A percentile compares a stretch with the other conserved stretches of the same genome.
phyloP scores from a whole-genome alignment of 1,140 invertebrate genomes.

The Alviniconcha marisindica region DNA sequence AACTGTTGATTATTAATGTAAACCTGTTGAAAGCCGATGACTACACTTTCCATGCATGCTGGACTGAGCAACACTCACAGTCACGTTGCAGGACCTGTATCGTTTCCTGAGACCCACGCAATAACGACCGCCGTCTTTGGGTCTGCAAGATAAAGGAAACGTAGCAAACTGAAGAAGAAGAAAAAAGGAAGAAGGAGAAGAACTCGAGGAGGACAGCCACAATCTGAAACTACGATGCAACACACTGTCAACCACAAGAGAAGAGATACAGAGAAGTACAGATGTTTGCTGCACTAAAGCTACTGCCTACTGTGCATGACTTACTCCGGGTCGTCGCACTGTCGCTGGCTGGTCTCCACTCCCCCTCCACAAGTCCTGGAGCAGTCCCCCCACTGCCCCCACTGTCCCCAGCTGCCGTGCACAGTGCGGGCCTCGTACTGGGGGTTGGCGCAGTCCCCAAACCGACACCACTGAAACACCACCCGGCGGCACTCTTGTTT shows the following conservation, averaged over 20 bases:
- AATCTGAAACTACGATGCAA: too few species aligned
- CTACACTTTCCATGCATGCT: too few species aligned
- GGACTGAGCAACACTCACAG: too few species aligned
- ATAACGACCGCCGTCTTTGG: conserved; percentile 81
- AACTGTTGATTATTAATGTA: too few species aligned
- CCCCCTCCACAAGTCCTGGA: conserved; percentile 92
- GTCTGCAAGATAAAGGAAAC: too few species aligned
- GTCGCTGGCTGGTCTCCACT: conserved; percentile 84
- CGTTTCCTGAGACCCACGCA: conserved; percentile 87
- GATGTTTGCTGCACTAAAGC: neutral
- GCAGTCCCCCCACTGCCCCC: conserved; percentile 86
- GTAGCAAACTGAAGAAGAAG: too few species aligned
- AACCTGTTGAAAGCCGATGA: too few species aligned
- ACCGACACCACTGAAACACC: conserved; percentile 85
- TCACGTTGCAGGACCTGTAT: conserved; percentile 81
- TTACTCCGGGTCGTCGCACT: conserved; percentile 86
- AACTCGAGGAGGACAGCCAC: too few species aligned
- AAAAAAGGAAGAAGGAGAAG: too few species aligned
- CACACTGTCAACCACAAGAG: too few species aligned
- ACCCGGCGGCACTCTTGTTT: too few species aligned
- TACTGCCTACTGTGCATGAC: neutral
- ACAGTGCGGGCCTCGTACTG: conserved; percentile 78
- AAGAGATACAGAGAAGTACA: too few species aligned
- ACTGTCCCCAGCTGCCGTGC: conserved; percentile 90
- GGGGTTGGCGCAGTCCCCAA: conserved; percentile 84